Evolutionary conservation across 2,113 vertebrate genomes (phyloP).

Genomic region (Dicerorhinus sumatrensis): DNA sequence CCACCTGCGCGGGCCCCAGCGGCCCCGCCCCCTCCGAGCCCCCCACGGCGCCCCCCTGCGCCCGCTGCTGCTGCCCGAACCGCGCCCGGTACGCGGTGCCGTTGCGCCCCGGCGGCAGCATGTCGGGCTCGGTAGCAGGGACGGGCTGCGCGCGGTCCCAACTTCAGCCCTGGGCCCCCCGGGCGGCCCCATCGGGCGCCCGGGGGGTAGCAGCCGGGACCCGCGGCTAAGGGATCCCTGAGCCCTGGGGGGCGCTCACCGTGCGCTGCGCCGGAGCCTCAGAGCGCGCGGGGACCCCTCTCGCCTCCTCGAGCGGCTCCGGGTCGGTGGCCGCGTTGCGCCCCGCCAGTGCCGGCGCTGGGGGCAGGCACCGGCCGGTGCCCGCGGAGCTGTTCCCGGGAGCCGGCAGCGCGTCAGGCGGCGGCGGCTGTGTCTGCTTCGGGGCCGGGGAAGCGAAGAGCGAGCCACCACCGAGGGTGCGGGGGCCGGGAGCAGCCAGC

Average conservation of each 20-base stretch:
- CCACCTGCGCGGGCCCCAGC: slow-evolving; percentile 84
- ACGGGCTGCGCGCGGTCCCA: neutral
- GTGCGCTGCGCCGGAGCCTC: neutral
- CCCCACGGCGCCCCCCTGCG: neutral
- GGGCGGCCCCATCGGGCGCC: slow-evolving; percentile 74
- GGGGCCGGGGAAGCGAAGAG: neutral
- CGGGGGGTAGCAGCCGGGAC: neutral
- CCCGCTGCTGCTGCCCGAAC: neutral
- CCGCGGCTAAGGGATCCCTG: neutral
- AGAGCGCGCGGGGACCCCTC: neutral
- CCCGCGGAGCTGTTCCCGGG: neutral
- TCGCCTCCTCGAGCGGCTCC: neutral
- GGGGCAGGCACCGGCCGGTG: neutral
- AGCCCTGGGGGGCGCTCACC: slow-evolving; percentile 20
- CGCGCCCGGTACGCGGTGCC: neutral
- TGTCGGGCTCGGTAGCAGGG: slow-evolving; percentile 20
- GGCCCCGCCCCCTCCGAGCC: neutral
- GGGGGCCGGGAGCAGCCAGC: neutral
- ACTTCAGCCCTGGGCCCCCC: slow-evolving; percentile 33
- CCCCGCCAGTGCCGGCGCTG: neutral
- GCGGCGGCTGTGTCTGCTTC: neutral
- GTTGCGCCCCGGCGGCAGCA: slow-evolving; percentile 68
- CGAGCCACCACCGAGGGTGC: neutral
- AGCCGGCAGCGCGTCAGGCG: neutral
- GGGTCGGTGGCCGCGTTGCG: neutral